Evolutionary conservation across 2,888 invertebrate genomes (phyloP), one percentile per base, ranked within the genome.

Genomic region (Hypomecis punctinalis): DNA sequence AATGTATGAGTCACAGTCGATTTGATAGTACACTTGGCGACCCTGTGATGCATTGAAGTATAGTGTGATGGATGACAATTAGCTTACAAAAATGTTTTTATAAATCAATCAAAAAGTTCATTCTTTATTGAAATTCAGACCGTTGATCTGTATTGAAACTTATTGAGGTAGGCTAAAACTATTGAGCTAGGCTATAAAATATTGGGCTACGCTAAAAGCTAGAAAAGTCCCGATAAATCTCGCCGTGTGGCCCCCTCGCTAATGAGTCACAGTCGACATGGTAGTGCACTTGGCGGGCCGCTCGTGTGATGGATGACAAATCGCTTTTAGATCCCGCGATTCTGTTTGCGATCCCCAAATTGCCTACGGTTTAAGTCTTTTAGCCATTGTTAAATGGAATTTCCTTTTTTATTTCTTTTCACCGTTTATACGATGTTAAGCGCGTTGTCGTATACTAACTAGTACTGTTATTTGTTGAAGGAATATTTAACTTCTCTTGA

Each of bases 1-100:
- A 90, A 23, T n/a, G n/a, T n/a, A 91, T 90, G 90, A 91, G 86
- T 88, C 89, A 84, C 80, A 81, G 86, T 78, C 84, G 85, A 91
- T 91, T 90, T 78, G 86, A 81, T 82, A 89, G 81, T 89, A 91
- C 91, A 91, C 91, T 91, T 83, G 90, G 86, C 89, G 82, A 78
- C 73, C 81, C 78, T n/a, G n/a, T n/a, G n/a, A n/a, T n/a, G 76
- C 77, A n/a, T n/a, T n/a, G n/a, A n/a, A n/a, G n/a, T n/a, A n/a
- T 77, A 77, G 76, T 76, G 76, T 90, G 91, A 91, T 89, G 85
- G 90, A 91, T 91, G 88, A 88, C 85, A 84, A 86, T 89, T 88
- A 84, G 84, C 84, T 87, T 85, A 23, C 23, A 23, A 23, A 1
- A 2, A 3, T 23, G 1, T 23, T 23, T 23, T 23, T 23, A 23